Evolutionary conservation across 1,140 invertebrate species (phyloP).

Genomic region (Adoxophyes honmai): DNA sequence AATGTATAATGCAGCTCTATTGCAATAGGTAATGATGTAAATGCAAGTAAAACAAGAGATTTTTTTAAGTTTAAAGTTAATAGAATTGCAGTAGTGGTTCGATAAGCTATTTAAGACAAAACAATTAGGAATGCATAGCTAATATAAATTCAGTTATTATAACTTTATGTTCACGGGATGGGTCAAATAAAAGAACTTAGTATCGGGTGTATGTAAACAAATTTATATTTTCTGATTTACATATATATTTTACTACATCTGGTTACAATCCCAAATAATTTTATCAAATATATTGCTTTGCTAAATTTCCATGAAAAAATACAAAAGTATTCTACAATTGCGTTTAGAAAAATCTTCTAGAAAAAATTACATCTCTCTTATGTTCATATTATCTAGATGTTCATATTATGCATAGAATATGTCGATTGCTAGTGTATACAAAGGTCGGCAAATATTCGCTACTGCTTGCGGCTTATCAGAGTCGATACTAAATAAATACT

Average conservation of each 20-base stretch:
- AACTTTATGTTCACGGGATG: too few relatives aligned
- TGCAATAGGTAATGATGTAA: too few relatives aligned
- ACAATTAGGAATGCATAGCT: too few relatives aligned
- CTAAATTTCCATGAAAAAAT: slow-evolving; percentile 68
- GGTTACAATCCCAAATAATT: slow-evolving; percentile 51
- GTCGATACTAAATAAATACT: slow-evolving; percentile 58
- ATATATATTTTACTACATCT: slow-evolving; percentile 67
- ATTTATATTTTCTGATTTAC: slow-evolving; percentile 70
- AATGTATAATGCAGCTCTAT: too few relatives aligned
- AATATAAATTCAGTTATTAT: too few relatives aligned
- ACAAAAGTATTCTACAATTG: slow-evolving; percentile 70
- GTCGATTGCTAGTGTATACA: slow-evolving; percentile 43
- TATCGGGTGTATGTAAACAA: slow-evolving; percentile 67
- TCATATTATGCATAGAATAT: slow-evolving; percentile 68
- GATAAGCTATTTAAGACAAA: too few relatives aligned
- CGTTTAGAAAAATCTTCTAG: slow-evolving; percentile 63
- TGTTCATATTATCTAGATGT: slow-evolving; percentile 49
- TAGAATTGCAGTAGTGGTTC: too few relatives aligned
- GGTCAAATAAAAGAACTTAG: slow-evolving; percentile 47
- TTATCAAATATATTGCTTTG: slow-evolving; percentile 74
- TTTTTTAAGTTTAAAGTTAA: too few relatives aligned
- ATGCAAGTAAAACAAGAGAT: too few relatives aligned
- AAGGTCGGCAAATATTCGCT: slow-evolving; percentile 23
- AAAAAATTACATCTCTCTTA: slow-evolving; percentile 69
- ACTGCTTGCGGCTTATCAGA: background rate